Evolutionary conservation across 2,113 vertebrate species (phyloP).

Genomic region (Dromas ardeola): DNA sequence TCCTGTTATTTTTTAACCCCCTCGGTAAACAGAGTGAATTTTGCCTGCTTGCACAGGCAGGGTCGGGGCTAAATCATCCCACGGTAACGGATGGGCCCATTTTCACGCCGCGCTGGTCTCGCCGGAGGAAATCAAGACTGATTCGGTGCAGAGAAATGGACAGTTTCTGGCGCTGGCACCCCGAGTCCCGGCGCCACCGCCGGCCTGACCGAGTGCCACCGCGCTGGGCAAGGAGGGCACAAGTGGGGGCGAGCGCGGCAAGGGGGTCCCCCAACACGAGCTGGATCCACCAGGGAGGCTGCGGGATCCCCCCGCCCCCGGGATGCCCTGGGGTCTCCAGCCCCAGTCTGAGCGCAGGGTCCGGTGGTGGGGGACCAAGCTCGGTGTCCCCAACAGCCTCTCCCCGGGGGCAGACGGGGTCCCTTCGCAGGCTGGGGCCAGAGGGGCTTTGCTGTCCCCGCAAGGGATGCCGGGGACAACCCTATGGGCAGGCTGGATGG

Average conservation of each 20-base stretch:
- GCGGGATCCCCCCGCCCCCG: accelerated
- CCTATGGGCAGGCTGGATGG: accelerated
- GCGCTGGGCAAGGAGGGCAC: accelerated
- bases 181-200: accelerated
- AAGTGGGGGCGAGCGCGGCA: accelerated
- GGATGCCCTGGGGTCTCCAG: not conserved
- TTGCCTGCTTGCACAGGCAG: not conserved
- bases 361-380: accelerated
- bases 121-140: not conserved
- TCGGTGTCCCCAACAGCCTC: not conserved
- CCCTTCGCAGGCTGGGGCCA: accelerated
- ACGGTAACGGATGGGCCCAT: not conserved
- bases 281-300: accelerated
- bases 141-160: not conserved
- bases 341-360: no score
- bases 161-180: not conserved
- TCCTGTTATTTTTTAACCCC: not conserved
- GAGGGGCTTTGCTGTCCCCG: not conserved
- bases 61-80: not conserved
- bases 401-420: accelerated
- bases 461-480: not conserved
- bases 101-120: not conserved
- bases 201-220: accelerated
- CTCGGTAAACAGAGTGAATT: not conserved
- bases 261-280: accelerated